phyloP scores from a whole-genome alignment of 2,113 vertebrate species.

The Elachura formosa region DNA sequence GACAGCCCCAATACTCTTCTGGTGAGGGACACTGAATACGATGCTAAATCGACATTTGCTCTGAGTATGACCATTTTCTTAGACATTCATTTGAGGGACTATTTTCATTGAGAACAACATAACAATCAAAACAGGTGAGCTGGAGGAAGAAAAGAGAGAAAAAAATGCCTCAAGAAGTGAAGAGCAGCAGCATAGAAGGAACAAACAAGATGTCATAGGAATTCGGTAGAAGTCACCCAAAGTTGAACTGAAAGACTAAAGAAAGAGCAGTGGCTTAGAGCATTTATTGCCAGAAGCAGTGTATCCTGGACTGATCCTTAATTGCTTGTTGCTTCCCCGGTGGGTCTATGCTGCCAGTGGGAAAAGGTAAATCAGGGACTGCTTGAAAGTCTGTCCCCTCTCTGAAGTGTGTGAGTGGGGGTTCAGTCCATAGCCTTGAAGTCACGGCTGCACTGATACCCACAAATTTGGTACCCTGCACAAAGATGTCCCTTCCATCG shows the following conservation, averaged over 20 bases:
- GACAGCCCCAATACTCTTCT: not conserved
- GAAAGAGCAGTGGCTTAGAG: not conserved
- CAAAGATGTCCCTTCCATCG: fast-evolving
- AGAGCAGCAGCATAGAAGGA: not conserved
- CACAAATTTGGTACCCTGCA: fast-evolving
- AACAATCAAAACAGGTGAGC: not conserved
- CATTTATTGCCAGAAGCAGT: not conserved
- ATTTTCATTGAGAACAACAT: not conserved
- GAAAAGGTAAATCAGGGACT: not conserved
- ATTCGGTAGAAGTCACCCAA: not conserved
- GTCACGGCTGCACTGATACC: not conserved
- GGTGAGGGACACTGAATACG: fast-evolving
- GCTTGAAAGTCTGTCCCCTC: not conserved
- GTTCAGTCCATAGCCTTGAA: not conserved
- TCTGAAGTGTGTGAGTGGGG: fast-evolving
- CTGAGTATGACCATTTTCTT: not conserved
- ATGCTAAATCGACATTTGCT: not conserved
- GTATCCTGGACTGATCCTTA: not conserved
- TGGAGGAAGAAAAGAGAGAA: not conserved
- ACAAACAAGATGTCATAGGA: not conserved
- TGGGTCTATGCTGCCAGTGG: not conserved
- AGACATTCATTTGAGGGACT: fast-evolving
- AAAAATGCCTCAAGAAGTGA: not conserved
- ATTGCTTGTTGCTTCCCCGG: not conserved
- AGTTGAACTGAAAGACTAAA: not conserved